Evolutionary conservation across 2,113 vertebrate species (phyloP).

Genomic region (Strigops habroptila): DNA sequence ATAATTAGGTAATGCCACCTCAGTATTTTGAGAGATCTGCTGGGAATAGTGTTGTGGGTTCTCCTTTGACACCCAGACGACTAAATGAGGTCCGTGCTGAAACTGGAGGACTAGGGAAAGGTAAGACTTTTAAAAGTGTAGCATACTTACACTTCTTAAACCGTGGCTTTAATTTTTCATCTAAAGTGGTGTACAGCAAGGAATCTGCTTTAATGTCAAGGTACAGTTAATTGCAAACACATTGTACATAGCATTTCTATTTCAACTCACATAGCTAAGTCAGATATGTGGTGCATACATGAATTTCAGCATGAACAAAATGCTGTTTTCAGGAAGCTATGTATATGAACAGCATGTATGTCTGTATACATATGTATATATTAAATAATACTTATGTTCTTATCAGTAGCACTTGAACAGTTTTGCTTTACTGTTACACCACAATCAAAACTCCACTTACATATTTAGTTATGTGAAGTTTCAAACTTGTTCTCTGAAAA

Average conservation of each 20-base stretch:
- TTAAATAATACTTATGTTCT: not conserved
- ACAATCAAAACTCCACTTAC: not conserved
- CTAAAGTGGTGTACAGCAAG: not conserved
- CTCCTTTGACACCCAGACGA: slow-evolving; percentile 69
- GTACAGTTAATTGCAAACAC: not conserved
- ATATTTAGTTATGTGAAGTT: not conserved
- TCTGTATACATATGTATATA: fast-evolving
- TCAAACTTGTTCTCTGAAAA: not conserved
- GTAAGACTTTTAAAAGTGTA: slow-evolving; percentile 53
- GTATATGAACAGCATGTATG: too few species aligned
- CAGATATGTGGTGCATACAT: not conserved
- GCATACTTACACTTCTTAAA: not conserved
- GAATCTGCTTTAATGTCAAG: fast-evolving
- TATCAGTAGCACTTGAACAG: not conserved
- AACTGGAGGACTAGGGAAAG: slow-evolving; percentile 65
- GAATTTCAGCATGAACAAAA: not conserved
- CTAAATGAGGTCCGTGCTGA: slow-evolving; percentile 77
- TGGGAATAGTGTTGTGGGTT: slow-evolving; percentile 51
- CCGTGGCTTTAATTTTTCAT: not conserved
- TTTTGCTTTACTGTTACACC: not conserved
- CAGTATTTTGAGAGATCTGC: slow-evolving; percentile 83
- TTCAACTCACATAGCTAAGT: not conserved
- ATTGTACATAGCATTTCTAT: not conserved
- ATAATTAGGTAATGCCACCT: slow-evolving; percentile 93
- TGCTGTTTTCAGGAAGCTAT: not conserved